A percentile compares a stretch with the other conserved stretches of the same genome.
Evolutionary conservation across 1,140 invertebrate genomes (phyloP).

Genomic region (Hylyphantes graminicola): DNA sequence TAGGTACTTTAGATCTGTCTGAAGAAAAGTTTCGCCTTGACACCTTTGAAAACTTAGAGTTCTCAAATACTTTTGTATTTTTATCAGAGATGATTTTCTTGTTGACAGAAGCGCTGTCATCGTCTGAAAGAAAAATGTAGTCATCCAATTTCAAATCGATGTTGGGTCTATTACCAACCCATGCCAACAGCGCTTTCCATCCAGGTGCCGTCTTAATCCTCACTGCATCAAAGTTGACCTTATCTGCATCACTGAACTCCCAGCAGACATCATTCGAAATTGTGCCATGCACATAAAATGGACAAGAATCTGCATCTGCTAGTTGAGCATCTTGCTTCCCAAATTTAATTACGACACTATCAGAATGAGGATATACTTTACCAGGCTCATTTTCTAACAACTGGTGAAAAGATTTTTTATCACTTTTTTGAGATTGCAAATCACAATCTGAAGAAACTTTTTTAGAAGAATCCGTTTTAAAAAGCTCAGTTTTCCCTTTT

Average conservation of each 20-base stretch:
- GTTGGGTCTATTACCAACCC: conserved; percentile 41
- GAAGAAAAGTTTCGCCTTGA: neutral
- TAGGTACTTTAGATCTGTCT: neutral
- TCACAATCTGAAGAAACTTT: neutral
- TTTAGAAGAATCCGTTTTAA: neutral
- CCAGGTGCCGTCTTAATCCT: conserved; percentile 26
- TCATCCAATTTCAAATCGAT: conserved; percentile 5
- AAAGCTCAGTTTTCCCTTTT: neutral
- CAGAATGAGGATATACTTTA: conserved; percentile 28
- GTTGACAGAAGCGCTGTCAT: neutral
- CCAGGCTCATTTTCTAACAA: conserved; percentile 13
- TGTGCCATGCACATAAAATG: conserved; percentile 23
- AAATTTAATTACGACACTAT: conserved; percentile 45
- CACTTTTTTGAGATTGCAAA: neutral
- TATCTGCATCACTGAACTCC: conserved; percentile 51
- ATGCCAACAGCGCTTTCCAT: conserved; percentile 36
- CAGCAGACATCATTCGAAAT: conserved; percentile 35
- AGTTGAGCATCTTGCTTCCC: conserved; percentile 7
- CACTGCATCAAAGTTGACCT: conserved; percentile 23
- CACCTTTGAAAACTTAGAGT: neutral
- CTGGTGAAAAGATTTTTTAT: neutral
- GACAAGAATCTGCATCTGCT: conserved; percentile 40
- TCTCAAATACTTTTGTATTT: conserved; percentile 5
- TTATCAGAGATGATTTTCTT: neutral
- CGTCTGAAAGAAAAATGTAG: conserved; percentile 28